These are phyloP conservation scores for Penaeus monodon DNA, from an alignment of 2,888 invertebrate genomes.

Conservation along the genomic window DNA sequence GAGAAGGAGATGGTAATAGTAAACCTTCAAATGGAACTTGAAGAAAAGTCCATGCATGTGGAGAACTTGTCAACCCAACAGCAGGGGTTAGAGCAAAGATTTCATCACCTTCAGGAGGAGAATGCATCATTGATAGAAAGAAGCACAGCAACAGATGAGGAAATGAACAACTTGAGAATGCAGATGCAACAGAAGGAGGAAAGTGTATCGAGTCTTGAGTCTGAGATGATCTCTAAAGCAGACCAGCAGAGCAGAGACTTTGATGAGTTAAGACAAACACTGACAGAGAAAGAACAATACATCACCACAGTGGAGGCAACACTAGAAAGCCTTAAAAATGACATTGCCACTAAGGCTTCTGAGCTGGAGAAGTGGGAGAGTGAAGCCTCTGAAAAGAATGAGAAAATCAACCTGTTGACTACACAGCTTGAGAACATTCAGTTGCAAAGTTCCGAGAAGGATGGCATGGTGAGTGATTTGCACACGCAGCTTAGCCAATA, in stretches of 20 bases:
- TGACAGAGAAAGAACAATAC: constrained; percentile 23
- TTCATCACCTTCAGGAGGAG: constrained; percentile 34
- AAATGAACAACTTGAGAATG: constrained; percentile 18
- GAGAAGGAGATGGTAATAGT: constrained; percentile 77
- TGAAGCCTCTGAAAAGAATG: constrained; percentile 42
- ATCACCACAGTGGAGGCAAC: constrained; percentile 27
- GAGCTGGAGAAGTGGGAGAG: constrained; percentile 55
- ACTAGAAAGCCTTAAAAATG: constrained; percentile 39
- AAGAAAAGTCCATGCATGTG: constrained; percentile 43
- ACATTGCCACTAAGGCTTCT: constrained; percentile 20
- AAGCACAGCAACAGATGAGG: constrained; percentile 42
- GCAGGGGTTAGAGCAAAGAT: constrained; percentile 47
- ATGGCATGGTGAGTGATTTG: constrained; percentile 24
- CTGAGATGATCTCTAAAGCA: constrained; percentile 31
- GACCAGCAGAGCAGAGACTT: constrained; percentile 28
- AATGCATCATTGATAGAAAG: constrained; percentile 22
- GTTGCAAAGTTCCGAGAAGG: constrained; percentile 11
- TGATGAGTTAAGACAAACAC: constrained; percentile 20
- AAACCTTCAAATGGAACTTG: constrained; percentile 70
- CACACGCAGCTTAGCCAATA: constrained; percentile 10
- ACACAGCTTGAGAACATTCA: constrained; percentile 7
- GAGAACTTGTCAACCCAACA: constrained; percentile 53
- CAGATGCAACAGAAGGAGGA: constrained; percentile 45
- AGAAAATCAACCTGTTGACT: constrained; percentile 27
- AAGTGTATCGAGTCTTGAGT: constrained; percentile 22